Base-by-base conservation (phyloP, 1,140 invertebrate genomes). In the Campoletis sonorensis region DNA sequence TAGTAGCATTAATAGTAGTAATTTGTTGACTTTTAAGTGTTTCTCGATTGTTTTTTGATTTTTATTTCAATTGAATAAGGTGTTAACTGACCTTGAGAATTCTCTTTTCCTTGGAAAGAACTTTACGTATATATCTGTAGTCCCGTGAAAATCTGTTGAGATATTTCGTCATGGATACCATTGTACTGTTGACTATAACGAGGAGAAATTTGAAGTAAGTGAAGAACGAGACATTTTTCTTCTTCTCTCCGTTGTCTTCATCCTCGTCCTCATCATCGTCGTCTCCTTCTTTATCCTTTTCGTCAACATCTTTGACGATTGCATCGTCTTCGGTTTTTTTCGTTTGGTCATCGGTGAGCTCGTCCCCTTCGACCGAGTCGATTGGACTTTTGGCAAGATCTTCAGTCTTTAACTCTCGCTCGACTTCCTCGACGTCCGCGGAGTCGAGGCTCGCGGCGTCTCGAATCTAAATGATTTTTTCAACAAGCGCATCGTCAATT, bases 121-220 rank as follows among this genome's bases (percentile, higher is more conserved):
- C 95, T 70, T 95, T 94, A 10, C 98, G 96, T 0, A 99, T 97
- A 88, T 98, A 98, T 85, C 98, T 94, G 92, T 99, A 99, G 91
- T 99, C 98, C 40, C 96, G 93, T 0, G 98, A 99, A 82, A 98
- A 96, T 82, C 93, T 94, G 92, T 99, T 98, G 49, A 99, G 92
- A 81, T 96, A 95, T 71, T 93, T 94, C 7, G 97, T 99, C n/a
- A 97, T 87, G n/a, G 97, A 97, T 18, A 98, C 96, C 87, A 98
- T 94, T 15, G 95, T 92, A 85, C 97, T 98, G 85, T 96, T 95
- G 33, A 98, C 89, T 80, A 98, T 95, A 11, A 95, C 95, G 91
- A 93, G 92, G 0, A 94, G 76, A 81, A 96, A 95, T 82, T 93
- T 93, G 54, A 94, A 90, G 79, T 93, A 94, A 4, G 88, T 92